phyloP scores from a whole-genome alignment of 2,797 vertebrate species.

The Spheniscus humboldti region DNA sequence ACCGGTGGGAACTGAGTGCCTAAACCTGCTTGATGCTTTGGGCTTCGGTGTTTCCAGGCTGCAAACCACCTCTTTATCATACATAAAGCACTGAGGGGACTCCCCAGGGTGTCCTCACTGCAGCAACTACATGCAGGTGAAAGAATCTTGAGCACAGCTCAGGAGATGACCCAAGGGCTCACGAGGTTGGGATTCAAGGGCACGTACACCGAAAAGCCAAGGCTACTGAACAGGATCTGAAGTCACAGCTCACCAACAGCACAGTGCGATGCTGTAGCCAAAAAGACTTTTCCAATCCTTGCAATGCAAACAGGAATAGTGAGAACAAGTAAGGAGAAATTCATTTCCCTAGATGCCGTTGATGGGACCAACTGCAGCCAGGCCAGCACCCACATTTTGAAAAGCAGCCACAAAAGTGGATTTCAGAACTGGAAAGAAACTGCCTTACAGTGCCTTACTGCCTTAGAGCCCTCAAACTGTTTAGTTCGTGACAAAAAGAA shows the following conservation, averaged over 20 bases:
- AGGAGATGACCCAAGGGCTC: not conserved
- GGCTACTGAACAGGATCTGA: not conserved
- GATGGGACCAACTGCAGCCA: not conserved
- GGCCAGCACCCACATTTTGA: not conserved
- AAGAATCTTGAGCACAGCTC: not conserved
- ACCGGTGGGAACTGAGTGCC: not conserved
- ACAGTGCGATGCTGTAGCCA: not conserved
- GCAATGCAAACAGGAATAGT: not conserved
- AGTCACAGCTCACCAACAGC: not conserved
- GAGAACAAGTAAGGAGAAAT: not conserved
- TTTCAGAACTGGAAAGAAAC: not conserved
- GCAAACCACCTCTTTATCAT: not conserved
- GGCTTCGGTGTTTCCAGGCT: not conserved
- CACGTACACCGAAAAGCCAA: not conserved
- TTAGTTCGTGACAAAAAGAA: not conserved
- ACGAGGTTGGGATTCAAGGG: not conserved
- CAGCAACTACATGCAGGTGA: not conserved
- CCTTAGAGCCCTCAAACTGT: not conserved
- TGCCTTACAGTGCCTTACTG: not conserved
- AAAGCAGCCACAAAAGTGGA: not conserved
- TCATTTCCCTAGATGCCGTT: not conserved
- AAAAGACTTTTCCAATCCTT: not conserved
- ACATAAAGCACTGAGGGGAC: not conserved
- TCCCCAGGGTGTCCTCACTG: not conserved
- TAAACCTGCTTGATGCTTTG: not conserved